These are phyloP conservation scores for Rhingia rostrata DNA, from an alignment of 2,888 invertebrate species.

Conservation along the genomic window DNA sequence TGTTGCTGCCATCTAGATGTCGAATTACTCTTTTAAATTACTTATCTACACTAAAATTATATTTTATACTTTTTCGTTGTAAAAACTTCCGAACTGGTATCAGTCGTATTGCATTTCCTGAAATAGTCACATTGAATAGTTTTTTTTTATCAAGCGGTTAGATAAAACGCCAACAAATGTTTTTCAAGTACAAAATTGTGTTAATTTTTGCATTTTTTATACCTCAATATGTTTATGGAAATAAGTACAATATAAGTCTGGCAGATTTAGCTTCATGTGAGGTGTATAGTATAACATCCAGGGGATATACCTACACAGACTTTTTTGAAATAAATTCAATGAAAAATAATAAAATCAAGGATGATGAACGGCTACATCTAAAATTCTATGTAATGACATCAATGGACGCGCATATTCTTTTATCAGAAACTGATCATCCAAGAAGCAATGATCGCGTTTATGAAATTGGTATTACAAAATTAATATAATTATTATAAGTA, in stretches of 20 bases:
- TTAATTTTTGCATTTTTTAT: slow-evolving; percentile 10
- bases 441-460: slow-evolving; percentile 85
- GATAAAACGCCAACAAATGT: slow-evolving; percentile 24
- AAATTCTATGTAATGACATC: slow-evolving; percentile 87
- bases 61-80: neutral
- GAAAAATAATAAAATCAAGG: slow-evolving; percentile 78
- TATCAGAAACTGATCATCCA: slow-evolving; percentile 84
- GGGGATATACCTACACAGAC: slow-evolving; percentile 85
- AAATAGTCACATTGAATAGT: neutral
- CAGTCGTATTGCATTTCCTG: slow-evolving; percentile 21
- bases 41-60: neutral
- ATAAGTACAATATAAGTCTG: slow-evolving; percentile 79
- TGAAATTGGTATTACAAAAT: slow-evolving; percentile 84
- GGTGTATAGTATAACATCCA: slow-evolving; percentile 84
- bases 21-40: neutral
- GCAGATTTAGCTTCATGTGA: slow-evolving; percentile 83
- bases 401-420: slow-evolving; percentile 88
- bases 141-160: neutral
- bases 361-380: slow-evolving; percentile 83
- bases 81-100: neutral
- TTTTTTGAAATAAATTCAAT: slow-evolving; percentile 84
- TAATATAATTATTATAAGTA: neutral
- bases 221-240: neutral
- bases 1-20: neutral
- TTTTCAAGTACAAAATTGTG: slow-evolving; percentile 3